phyloP scores from a whole-genome alignment of 1,140 invertebrate species.

The Nylanderia fulva region DNA sequence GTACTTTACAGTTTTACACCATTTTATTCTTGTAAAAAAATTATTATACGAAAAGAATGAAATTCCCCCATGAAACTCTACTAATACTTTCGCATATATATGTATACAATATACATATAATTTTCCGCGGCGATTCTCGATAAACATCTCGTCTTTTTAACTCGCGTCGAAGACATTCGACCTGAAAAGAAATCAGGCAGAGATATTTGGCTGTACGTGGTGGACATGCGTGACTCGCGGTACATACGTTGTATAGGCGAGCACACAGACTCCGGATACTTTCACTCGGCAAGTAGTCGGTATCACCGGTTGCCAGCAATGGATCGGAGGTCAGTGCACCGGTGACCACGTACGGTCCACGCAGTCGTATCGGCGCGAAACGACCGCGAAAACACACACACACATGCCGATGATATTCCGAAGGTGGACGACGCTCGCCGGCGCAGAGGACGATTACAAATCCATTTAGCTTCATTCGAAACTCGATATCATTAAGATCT shows the following conservation, averaged over 20 bases:
- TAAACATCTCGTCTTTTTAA: background rate
- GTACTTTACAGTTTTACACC: background rate
- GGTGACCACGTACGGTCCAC: conserved; percentile 75
- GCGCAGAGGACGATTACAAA: background rate
- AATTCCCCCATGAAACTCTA: background rate
- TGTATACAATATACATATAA: no score
- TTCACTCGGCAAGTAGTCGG: conserved; percentile 78
- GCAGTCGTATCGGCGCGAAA: conserved; percentile 65
- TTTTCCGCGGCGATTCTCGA: background rate
- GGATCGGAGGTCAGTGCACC: conserved; percentile 80
- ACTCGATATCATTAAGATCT: conserved; percentile 22
- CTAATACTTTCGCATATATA: background rate
- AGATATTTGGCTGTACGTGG: conserved; percentile 54
- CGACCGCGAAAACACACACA: conserved; percentile 46
- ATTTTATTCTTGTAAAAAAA: background rate
- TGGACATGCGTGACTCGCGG: conserved; percentile 44
- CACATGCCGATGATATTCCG: conserved; percentile 47
- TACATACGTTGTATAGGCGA: conserved; percentile 64
- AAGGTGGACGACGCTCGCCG: conserved; percentile 45
- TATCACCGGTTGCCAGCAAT: conserved; percentile 72
- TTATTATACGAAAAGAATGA: background rate
- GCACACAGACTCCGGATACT: conserved; percentile 71
- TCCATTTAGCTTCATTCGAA: conserved; percentile 29
- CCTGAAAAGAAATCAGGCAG: conserved; percentile 64
- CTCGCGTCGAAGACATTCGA: conserved; percentile 3